phyloP scores from a whole-genome alignment of 2,113 vertebrate species.

The Triplophysa rosa region DNA sequence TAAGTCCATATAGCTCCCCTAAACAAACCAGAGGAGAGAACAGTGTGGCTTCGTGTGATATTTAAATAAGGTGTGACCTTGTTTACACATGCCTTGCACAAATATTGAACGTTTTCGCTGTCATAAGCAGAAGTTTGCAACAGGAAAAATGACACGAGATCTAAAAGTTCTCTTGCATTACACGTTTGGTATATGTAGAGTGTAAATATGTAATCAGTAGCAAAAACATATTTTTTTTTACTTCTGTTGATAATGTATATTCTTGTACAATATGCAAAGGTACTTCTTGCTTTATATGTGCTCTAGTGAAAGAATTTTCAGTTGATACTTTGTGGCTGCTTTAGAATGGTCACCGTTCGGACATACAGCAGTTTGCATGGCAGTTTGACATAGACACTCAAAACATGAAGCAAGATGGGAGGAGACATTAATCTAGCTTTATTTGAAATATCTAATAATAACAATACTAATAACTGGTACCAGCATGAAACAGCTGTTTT shows the following conservation, averaged over 20 bases:
- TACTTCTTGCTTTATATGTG: slow-evolving; percentile 33
- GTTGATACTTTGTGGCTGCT: slow-evolving; percentile 35
- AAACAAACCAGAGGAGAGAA: background rate
- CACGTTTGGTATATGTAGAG: slow-evolving; percentile 37
- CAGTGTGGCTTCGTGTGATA: slow-evolving; percentile 1
- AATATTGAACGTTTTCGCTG: slow-evolving; percentile 17
- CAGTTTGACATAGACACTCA: slow-evolving; percentile 42
- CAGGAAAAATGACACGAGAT: slow-evolving; percentile 2
- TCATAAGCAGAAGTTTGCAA: slow-evolving; percentile 8
- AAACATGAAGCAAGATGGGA: slow-evolving; percentile 12
- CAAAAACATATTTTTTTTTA: background rate
- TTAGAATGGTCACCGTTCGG: background rate
- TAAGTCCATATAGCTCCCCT: background rate
- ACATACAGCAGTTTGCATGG: slow-evolving; percentile 6
- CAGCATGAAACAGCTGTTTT: background rate
- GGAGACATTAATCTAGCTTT: background rate
- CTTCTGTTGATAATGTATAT: slow-evolving; percentile 39
- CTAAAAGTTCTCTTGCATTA: slow-evolving; percentile 4
- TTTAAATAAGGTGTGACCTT: slow-evolving; percentile 4
- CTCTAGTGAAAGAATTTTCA: background rate
- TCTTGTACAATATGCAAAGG: slow-evolving; percentile 36
- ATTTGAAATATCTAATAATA: background rate
- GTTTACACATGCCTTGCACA: slow-evolving; percentile 50
- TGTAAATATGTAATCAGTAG: background rate
- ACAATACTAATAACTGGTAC: background rate